phyloP scores from a whole-genome alignment of 92 coral and sea anemone species.

The Isaurus tuberculatus region DNA sequence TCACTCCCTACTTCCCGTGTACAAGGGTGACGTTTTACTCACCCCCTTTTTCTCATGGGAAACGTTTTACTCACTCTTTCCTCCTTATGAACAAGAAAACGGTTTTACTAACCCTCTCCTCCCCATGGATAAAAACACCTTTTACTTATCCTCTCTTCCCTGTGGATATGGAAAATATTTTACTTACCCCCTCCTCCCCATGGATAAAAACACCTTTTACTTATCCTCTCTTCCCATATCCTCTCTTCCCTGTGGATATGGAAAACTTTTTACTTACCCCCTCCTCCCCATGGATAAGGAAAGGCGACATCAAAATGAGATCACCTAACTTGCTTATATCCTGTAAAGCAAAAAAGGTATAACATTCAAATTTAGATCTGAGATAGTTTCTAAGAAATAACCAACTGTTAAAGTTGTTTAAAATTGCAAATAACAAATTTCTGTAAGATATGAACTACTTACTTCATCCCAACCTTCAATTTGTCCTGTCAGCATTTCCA shows the following conservation, averaged over 20 bases:
- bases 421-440: too few species aligned
- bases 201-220: slow-evolving; percentile 71
- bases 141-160: too few species aligned
- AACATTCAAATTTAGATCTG: too few species aligned
- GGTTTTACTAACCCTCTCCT: background rate
- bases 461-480: slow-evolving; percentile 97
- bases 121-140: background rate
- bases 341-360: slow-evolving; percentile 48
- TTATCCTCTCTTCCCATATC: background rate
- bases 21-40: slow-evolving; percentile 61
- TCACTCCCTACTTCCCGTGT: slow-evolving; percentile 72
- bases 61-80: slow-evolving; percentile 70
- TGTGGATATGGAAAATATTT: background rate
- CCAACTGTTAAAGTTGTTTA: too few species aligned
- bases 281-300: slow-evolving; percentile 94
- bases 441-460: too few species aligned
- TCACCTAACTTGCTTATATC: slow-evolving; percentile 93
- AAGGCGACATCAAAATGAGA: slow-evolving; percentile 86
- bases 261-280: slow-evolving; percentile 65
- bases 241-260: background rate
- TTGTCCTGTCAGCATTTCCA: slow-evolving; percentile 95
- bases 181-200: slow-evolving; percentile 73
- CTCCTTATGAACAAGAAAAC: slow-evolving; percentile 88
- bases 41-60: too few species aligned
- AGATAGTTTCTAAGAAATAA: too few species aligned